Evolutionary conservation across 2,888 invertebrate species (phyloP), one percentile per base, ranked within the genome.

Genomic region (Drosophila kambysellisi): DNA sequence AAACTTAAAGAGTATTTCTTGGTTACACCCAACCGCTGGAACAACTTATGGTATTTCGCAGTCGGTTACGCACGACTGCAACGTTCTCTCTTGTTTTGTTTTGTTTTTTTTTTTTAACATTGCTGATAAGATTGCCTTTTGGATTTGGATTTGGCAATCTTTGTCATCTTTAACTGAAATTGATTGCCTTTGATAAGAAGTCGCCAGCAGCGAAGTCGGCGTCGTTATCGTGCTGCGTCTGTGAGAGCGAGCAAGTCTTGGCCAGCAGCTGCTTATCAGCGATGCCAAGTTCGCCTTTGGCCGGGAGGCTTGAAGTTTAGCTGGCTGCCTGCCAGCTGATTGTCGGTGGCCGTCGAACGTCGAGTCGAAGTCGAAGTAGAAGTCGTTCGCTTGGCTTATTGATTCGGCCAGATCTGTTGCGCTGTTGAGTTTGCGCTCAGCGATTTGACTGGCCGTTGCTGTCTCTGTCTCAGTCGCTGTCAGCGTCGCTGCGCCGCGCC

Each of bases 381-480:
- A n/a, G n/a, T 39, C n/a, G 56, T n/a, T 56, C 29, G 78, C 60
- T 74, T 78, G 77, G 79, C 77, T 67, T 79, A 84, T 79, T 82
- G 83, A 82, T 82, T 82, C 81, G 76, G 73, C 73, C 82, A 80
- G 78, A 82, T 80, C 82, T 58, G 41, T 46, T 56, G 35, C 30
- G 53, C 54, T 39, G 58, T 41, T 64, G 33, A 54, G 60, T 57
- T 20, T 32, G 51, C 39, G 76, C 57, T 68, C 50, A 32, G 30
- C 64, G 63, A 25, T 25, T 54, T 53, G 46, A 46, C 37, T 54
- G 37, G 29, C 54, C 25, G 37, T 25, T 51, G 60, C 58, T 60
- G 70, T 59, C 54, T 52, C 56, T 8, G 61, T 51, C 35, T 48
- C 35, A 6, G 78, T 70, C 54, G 74, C 57, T 70, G 72, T 62